Conservation (phyloP, 2,797 vertebrate species). For the Podargus strigoides region DNA sequence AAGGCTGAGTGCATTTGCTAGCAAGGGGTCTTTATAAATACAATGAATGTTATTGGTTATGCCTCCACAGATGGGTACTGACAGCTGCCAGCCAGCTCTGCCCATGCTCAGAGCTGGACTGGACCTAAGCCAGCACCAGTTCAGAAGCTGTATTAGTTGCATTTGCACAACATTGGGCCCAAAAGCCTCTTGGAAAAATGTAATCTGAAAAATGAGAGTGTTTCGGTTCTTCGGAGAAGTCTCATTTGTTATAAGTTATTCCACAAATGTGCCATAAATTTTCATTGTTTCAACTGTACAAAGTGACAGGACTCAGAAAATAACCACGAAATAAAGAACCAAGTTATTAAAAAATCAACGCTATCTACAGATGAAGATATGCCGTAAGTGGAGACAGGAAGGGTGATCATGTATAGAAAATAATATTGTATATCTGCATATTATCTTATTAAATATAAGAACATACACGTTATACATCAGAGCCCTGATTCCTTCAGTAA, state of each 20-base stretch:
- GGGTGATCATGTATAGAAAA: not conserved
- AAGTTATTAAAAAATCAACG: not conserved
- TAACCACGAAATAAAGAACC: not conserved
- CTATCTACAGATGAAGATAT: not conserved
- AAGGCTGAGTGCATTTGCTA: conserved; percentile 26
- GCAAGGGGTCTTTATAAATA: conserved; percentile 5
- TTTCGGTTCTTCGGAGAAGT: not conserved
- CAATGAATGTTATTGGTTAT: not conserved
- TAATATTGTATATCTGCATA: not conserved
- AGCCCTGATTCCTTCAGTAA: not conserved
- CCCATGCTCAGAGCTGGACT: not conserved
- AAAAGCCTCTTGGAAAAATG: not conserved
- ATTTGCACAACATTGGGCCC: not conserved
- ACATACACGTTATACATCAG: not conserved
- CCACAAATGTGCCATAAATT: not conserved
- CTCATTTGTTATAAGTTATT: not conserved
- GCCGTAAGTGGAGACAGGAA: not conserved
- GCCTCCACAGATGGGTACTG: conserved; percentile 33
- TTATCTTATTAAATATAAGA: not conserved
- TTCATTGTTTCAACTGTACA: not conserved
- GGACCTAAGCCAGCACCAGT: not conserved
- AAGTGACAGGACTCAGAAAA: not conserved
- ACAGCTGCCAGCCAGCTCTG: conserved; percentile 42
- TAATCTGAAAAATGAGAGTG: not conserved
- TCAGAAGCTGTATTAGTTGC: not conserved